These are phyloP conservation scores for Pediacus dermestoides DNA, from an alignment of 2,888 invertebrate species.

Conservation along the genomic window DNA sequence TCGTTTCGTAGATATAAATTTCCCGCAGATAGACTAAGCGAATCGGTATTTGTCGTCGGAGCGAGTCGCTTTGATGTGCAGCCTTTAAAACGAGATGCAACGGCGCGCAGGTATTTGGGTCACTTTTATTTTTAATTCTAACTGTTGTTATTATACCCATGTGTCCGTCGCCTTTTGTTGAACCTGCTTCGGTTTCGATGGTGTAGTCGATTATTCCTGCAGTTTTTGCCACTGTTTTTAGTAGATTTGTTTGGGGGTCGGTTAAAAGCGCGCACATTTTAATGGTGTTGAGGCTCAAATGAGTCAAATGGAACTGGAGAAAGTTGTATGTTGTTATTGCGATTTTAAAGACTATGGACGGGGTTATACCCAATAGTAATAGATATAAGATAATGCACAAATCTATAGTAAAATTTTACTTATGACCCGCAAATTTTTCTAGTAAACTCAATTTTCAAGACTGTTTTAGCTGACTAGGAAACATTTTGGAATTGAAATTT, in stretches of 20 bases:
- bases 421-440: no score
- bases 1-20: constrained; percentile 31
- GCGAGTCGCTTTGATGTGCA: constrained; percentile 26
- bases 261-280: no score
- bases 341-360: no score
- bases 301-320: no score
- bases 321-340: no score
- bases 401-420: no score
- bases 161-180: constrained; percentile 22
- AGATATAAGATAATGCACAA: no score
- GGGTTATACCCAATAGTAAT: no score
- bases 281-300: no score
- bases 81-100: constrained; percentile 36
- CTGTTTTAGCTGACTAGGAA: no score
- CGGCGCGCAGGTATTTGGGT: constrained; percentile 9
- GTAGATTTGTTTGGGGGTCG: constrained; percentile 12
- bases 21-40: constrained; percentile 31
- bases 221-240: constrained; percentile 11
- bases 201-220: constrained; percentile 8
- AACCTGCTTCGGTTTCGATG: constrained; percentile 8
- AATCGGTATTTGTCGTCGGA: constrained; percentile 28
- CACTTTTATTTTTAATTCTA: constrained; percentile 11
- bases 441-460: no score
- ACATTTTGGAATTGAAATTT: no score
- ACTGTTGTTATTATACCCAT: constrained; percentile 24